Evolutionary conservation across 37 sponge, comb jelly and placozoan species (phyloP).

Genomic region (Axinella damicornis): DNA sequence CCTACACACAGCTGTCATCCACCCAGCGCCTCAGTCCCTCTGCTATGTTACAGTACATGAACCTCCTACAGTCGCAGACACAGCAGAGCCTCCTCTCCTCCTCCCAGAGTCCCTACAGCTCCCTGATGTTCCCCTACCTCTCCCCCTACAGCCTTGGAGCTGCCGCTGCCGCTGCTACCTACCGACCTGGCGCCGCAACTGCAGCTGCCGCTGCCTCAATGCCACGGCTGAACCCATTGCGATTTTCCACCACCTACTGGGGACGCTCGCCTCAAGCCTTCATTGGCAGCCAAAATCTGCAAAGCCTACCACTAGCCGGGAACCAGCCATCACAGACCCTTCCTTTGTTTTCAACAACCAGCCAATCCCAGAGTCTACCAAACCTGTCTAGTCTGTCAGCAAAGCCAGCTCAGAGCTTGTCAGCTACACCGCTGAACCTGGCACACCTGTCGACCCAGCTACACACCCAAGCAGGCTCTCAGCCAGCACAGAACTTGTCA

Average conservation of each 20-base stretch:
- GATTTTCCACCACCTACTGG: neutral
- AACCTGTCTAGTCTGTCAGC: neutral
- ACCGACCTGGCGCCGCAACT: neutral
- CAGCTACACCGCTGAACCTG: no score
- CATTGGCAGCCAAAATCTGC: neutral
- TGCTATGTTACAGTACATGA: conserved; percentile 45
- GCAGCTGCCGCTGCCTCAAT: neutral
- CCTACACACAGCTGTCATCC: neutral
- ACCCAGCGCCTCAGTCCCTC: neutral
- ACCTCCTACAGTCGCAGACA: conserved; percentile 1
- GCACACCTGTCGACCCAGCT: no score
- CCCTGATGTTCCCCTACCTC: neutral
- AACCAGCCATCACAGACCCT: no score
- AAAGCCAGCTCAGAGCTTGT: no score
- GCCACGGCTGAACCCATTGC: conserved; percentile 2
- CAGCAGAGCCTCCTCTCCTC: neutral
- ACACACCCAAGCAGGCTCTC: no score
- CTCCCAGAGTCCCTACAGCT: neutral
- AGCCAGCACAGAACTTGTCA: no score
- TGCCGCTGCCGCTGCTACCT: neutral
- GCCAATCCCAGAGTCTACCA: conserved; percentile 5
- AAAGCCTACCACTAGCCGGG: neutral
- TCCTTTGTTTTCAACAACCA: no score
- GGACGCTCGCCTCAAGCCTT: neutral
- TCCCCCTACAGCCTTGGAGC: neutral